Conservation (phyloP, 2,888 invertebrate genomes). For the Troilus luridus region DNA sequence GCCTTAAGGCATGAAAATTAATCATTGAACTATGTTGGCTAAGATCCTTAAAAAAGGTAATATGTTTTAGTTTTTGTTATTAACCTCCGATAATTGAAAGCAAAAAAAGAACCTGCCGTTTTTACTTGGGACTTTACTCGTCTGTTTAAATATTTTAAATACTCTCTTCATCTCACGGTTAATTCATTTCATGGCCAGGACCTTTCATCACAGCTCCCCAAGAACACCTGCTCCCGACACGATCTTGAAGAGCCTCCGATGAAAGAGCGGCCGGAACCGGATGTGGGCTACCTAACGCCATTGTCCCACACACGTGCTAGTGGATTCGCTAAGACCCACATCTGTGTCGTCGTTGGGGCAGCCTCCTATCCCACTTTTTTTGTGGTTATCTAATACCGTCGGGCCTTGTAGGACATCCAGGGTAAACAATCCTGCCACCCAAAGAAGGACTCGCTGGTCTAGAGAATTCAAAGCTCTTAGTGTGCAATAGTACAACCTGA, state of each 20-base stretch:
- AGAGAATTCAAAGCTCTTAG: not conserved
- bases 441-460: not conserved
- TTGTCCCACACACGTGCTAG: constrained; percentile 50
- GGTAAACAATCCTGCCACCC: not conserved
- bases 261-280: constrained; percentile 37
- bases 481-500: no score
- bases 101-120: no score
- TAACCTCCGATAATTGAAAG: no score
- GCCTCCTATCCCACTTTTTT: not conserved
- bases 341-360: constrained; percentile 5
- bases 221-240: constrained; percentile 18
- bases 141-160: no score
- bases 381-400: constrained; percentile 15
- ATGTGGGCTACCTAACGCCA: constrained; percentile 55
- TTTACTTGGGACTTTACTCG: no score
- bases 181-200: not conserved
- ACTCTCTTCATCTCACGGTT: not conserved
- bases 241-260: constrained; percentile 13
- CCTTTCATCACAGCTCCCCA: not conserved
- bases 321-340: constrained; percentile 1
- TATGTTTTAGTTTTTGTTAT: no score
- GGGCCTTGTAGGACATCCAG: not conserved
- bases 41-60: no score
- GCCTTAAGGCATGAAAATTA: no score
- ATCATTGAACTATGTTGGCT: no score